These are phyloP conservation scores for Labeo catla DNA, from an alignment of 2,113 vertebrate genomes.

Conservation along the genomic window DNA sequence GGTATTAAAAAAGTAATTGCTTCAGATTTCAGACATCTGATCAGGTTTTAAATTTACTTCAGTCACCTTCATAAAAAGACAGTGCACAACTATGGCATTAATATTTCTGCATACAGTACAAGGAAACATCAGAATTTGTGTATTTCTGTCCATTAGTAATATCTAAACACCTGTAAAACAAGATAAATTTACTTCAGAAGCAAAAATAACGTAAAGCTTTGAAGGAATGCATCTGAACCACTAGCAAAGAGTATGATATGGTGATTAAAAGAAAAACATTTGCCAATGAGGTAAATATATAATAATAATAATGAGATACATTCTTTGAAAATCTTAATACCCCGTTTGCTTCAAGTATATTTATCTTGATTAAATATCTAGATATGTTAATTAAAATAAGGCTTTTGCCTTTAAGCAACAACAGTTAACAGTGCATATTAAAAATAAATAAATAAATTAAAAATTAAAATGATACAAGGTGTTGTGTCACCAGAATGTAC, in stretches of 20 bases:
- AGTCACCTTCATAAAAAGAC: background rate
- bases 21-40: conserved; percentile 8
- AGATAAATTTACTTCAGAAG: background rate
- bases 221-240: background rate
- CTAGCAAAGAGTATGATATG: background rate
- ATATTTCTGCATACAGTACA: background rate
- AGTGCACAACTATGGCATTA: background rate
- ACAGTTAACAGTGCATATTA: background rate
- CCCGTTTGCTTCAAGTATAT: background rate
- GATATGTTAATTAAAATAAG: background rate
- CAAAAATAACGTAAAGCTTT: background rate
- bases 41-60: background rate
- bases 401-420: background rate
- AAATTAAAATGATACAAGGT: background rate
- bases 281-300: background rate
- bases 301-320: background rate
- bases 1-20: conserved; percentile 5
- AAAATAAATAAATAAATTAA: background rate
- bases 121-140: background rate
- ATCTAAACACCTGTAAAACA: background rate
- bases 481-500: conserved; percentile 16
- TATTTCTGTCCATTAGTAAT: background rate
- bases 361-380: background rate
- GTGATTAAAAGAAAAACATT: background rate
- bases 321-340: background rate